Evolutionary conservation across 2,797 vertebrate species (phyloP).

Genomic region (Mallotus villosus): DNA sequence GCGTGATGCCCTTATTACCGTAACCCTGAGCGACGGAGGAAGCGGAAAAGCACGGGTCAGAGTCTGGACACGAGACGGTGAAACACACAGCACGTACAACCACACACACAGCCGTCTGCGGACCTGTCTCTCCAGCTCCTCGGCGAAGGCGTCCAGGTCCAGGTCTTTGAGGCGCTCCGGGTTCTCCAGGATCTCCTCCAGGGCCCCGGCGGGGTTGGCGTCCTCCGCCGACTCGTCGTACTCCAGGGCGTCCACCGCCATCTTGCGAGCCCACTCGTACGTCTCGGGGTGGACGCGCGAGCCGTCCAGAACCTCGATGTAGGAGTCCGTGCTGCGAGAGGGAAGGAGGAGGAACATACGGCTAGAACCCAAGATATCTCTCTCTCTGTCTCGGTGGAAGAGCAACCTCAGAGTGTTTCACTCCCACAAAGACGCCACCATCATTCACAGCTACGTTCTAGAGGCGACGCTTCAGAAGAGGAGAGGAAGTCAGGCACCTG

Average conservation of each 20-base stretch:
- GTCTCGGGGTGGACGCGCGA: conserved; percentile 98
- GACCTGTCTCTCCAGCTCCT: conserved; percentile 98
- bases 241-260: conserved; percentile 98
- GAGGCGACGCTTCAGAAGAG: not conserved
- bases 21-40: conserved; percentile 80
- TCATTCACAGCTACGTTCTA: not conserved
- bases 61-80: too few species aligned
- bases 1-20: conserved; percentile 97
- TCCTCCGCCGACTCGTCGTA: conserved; percentile 98
- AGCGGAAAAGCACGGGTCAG: not conserved
- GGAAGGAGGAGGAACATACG: not conserved
- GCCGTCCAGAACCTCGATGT: conserved; percentile 97
- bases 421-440: not conserved
- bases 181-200: conserved; percentile 98
- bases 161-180: conserved; percentile 96
- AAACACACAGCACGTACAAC: not conserved
- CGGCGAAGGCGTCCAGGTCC: conserved; percentile 96
- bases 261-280: conserved; percentile 98
- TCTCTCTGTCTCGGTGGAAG: not conserved
- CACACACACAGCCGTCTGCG: not conserved
- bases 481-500: conserved; percentile 73
- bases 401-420: not conserved
- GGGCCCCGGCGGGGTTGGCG: conserved; percentile 94
- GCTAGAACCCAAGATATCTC: not conserved
- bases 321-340: conserved; percentile 88